A percentile compares a stretch with the other conserved stretches of the same genome.
These are phyloP conservation scores for Agrotis ipsilon DNA, from an alignment of 2,888 invertebrate species.

Conservation along the genomic window DNA sequence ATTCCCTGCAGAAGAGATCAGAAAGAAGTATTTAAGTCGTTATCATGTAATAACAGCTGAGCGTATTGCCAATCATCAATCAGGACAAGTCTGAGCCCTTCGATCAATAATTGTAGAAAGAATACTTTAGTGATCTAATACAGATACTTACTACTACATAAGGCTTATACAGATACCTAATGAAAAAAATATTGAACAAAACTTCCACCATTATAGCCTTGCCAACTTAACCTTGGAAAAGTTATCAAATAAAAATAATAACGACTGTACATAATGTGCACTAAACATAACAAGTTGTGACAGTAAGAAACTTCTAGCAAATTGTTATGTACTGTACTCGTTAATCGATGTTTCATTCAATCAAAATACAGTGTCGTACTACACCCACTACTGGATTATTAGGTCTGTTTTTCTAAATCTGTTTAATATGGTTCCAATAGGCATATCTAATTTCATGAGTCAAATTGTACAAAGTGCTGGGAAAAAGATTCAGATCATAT, in stretches of 20 bases:
- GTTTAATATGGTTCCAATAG: too few species aligned
- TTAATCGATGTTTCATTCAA: conserved; percentile 5
- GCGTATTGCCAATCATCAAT: not conserved
- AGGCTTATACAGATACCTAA: too few species aligned
- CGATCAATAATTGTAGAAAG: too few species aligned
- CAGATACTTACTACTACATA: too few species aligned
- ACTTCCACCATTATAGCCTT: not conserved
- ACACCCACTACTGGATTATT: conserved; percentile 11
- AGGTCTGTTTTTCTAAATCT: not conserved
- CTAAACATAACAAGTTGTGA: conserved; percentile 8
- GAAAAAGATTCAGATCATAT: not conserved
- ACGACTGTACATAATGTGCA: conserved; percentile 10
- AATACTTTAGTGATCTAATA: too few species aligned
- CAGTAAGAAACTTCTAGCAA: conserved; percentile 11
- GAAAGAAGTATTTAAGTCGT: not conserved
- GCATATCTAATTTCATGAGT: not conserved
- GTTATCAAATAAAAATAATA: conserved; percentile 21
- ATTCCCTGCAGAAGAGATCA: not conserved
- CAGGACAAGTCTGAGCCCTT: too few species aligned
- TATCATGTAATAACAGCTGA: not conserved
- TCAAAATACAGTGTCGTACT: conserved; percentile 2
- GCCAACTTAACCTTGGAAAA: not conserved
- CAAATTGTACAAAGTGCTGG: not conserved
- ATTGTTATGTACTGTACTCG: conserved; percentile 1
- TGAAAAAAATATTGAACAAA: too few species aligned